These are phyloP conservation scores for Antheraea yamamai DNA, from an alignment of 2,888 invertebrate genomes.

Conservation along the genomic window DNA sequence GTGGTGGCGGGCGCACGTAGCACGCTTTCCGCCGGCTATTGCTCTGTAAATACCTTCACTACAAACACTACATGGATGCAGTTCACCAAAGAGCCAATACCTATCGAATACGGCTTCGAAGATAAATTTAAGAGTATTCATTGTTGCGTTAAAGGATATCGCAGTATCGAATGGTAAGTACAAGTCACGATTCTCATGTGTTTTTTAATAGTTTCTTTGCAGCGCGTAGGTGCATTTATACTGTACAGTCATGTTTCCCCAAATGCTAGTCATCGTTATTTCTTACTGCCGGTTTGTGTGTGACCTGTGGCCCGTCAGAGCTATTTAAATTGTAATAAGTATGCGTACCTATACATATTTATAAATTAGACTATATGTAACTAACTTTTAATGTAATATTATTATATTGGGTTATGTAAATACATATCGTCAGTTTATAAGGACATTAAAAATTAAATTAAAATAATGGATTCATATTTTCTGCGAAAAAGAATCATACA, in stretches of 20 bases:
- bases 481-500: too few relatives aligned
- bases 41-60: constrained; percentile 82
- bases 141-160: constrained; percentile 89
- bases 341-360: background rate
- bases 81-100: constrained; percentile 88
- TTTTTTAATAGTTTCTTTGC: background rate
- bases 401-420: background rate
- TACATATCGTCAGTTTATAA: background rate
- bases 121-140: constrained; percentile 88
- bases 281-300: background rate
- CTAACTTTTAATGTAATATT: background rate
- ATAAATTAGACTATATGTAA: background rate
- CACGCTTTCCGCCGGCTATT: constrained; percentile 74
- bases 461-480: too few relatives aligned
- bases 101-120: constrained; percentile 85
- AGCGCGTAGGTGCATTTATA: constrained; percentile 8
- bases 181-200: constrained; percentile 4
- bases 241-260: constrained; percentile 13
- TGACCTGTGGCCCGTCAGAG: constrained; percentile 6
- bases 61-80: constrained; percentile 84
- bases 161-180: constrained; percentile 90
- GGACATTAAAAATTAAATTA: background rate
- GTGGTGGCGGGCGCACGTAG: constrained; percentile 45
- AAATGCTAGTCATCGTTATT: constrained; percentile 16
- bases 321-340: constrained; percentile 4